Conservation (phyloP, 64 coral and sea anemone genomes). For the Pocillopora verrucosa region DNA sequence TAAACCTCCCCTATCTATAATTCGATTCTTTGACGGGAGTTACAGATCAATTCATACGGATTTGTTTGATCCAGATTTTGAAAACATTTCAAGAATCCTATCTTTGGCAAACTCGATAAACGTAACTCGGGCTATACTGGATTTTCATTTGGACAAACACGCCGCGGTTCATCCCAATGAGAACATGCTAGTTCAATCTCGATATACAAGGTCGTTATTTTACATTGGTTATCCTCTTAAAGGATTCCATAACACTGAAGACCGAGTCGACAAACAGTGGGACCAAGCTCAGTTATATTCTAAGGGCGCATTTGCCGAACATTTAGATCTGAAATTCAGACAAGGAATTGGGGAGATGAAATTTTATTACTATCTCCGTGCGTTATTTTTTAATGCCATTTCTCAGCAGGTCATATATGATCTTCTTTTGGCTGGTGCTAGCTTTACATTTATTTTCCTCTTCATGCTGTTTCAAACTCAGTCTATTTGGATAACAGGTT, state of each 20-base stretch:
- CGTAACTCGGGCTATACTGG: constrained; percentile 63
- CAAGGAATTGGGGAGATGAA: constrained; percentile 68
- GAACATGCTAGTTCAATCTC: constrained; percentile 37
- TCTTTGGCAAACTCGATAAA: constrained; percentile 58
- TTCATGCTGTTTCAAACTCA: constrained; percentile 96
- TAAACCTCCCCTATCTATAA: constrained; percentile 67
- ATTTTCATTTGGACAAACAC: constrained; percentile 86
- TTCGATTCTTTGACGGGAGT: constrained; percentile 95
- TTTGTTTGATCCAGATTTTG: constrained; percentile 80
- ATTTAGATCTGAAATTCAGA: constrained; percentile 77
- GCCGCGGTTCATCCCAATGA: constrained; percentile 32
- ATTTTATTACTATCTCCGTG: constrained; percentile 86
- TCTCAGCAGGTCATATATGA: constrained; percentile 96
- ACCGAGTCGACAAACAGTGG: constrained; percentile 73
- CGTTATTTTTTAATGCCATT: constrained; percentile 89
- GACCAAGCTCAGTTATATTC: constrained; percentile 67
- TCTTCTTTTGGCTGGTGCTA: constrained; percentile 82
- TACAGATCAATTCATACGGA: constrained; percentile 45
- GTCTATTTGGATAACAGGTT: constrained; percentile 94
- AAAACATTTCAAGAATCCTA: constrained; percentile 53
- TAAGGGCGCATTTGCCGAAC: constrained; percentile 55
- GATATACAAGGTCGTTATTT: constrained; percentile 87
- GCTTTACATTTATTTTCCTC: constrained; percentile 94
- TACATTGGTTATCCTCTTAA: constrained; percentile 91
- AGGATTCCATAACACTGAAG: constrained; percentile 81